Evolutionary conservation across 2,888 invertebrate genomes (phyloP).

Genomic region (Opisthograptis luteolata): DNA sequence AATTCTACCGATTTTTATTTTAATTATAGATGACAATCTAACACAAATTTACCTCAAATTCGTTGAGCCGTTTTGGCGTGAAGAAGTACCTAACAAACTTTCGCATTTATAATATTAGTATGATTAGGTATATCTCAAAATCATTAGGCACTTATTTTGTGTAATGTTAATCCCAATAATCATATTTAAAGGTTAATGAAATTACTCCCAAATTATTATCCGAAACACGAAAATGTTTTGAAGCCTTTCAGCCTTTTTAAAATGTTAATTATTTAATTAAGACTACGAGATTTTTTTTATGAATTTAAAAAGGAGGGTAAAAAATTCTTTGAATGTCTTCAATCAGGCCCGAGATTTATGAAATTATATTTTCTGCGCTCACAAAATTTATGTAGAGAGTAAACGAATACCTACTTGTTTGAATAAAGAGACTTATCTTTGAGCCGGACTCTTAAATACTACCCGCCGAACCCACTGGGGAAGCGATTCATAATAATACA

Average conservation of each 20-base stretch:
- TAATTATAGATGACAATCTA: no score
- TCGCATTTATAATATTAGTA: no score
- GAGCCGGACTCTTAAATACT: slow-evolving; percentile 11
- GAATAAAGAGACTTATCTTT: slow-evolving; percentile 24
- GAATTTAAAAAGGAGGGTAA: neutral
- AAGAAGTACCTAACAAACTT: no score
- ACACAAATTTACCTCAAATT: no score
- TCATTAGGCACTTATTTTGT: no score
- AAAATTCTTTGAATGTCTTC: slow-evolving; percentile 23
- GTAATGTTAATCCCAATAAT: no score
- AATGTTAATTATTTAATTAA: slow-evolving; percentile 30
- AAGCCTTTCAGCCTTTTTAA: slow-evolving; percentile 17
- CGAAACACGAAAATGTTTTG: slow-evolving; percentile 12
- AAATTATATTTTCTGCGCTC: slow-evolving; percentile 26
- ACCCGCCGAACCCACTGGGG: neutral
- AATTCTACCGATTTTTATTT: no score
- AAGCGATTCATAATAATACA: neutral
- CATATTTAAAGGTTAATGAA: neutral
- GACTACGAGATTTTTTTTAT: slow-evolving; percentile 8
- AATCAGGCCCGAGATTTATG: slow-evolving; percentile 26
- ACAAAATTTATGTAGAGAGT: slow-evolving; percentile 11
- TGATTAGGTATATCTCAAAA: no score
- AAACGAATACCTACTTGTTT: slow-evolving; percentile 23
- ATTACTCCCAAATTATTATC: slow-evolving; percentile 18
- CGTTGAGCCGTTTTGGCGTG: no score